Evolutionary conservation across 2,888 invertebrate genomes (phyloP), one percentile per base, ranked within the genome.

Genomic region (Erynnis tages): DNA sequence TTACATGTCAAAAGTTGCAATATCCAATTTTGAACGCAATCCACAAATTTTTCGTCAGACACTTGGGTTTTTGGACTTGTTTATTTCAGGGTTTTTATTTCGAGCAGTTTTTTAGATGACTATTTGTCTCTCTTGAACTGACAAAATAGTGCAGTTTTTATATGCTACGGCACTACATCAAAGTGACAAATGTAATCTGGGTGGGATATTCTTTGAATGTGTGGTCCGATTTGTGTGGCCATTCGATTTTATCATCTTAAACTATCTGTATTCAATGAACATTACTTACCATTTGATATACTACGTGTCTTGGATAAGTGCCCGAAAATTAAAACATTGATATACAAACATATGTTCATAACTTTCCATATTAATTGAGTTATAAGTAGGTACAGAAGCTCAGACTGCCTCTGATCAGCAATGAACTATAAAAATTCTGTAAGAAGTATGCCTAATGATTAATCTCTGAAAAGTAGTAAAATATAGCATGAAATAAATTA

Each of bases 141-240:
- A 43, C 34, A 43, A 35, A 30, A 35, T 21, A 29, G 7, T 34
- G 29, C 17, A 41, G 41, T 41, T 49, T 41, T 43, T 50, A 2
- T 41, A n/a, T 27, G 7, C n/a, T 4, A 14, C 2, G 8, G 16
- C 19, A 35, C n/a, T 41, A 56, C 53, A 48, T 58, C 47, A 41
- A 47, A 45, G 34, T 52, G 52, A 52, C 38, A 50, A 48, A 53
- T 35, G 35, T 30, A 34, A 41, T 54, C 44, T 38, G 41, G 61
- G 62, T 60, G 61, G 62, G 41, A 58, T 58, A 55, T 54, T 10
- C 7, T 16, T 55, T 25, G 21, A 10, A 38, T 55, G 63, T 62
- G 63, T 63, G 63, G 63, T 62, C 63, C 13, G 7, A 13, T 30
- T 34, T 41, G 43, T 50, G 50, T 34, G 49, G 49, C 17, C 46